Evolutionary conservation across 2,113 vertebrate species (phyloP).

Genomic region (Trogon melanurus): DNA sequence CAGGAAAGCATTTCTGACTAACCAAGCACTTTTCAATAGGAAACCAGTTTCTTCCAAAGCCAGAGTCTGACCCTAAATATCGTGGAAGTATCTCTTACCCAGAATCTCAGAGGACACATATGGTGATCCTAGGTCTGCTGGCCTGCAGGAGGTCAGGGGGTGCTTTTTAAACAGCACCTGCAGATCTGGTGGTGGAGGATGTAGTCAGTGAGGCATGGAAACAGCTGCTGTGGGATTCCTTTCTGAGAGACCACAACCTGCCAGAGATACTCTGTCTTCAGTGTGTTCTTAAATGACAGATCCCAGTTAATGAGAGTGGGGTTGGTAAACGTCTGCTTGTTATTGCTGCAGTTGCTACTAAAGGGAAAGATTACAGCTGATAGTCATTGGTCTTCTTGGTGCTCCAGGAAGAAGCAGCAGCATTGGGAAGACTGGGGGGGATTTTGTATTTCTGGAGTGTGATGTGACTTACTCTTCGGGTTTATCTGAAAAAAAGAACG

Average conservation of each 20-base stretch:
- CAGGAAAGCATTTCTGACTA: background rate
- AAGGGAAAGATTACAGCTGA: background rate
- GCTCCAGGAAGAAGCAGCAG: background rate
- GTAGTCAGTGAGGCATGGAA: background rate
- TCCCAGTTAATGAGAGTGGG: background rate
- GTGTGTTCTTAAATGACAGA: background rate
- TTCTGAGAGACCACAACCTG: background rate
- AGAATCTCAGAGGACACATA: background rate
- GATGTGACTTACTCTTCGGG: background rate
- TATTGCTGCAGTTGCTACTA: background rate
- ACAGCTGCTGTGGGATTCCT: background rate
- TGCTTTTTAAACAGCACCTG: background rate
- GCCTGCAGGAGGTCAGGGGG: background rate
- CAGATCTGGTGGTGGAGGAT: background rate
- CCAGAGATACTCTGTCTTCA: background rate
- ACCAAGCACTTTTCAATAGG: background rate
- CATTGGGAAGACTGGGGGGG: background rate
- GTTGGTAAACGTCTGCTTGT: background rate
- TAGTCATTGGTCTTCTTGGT: background rate
- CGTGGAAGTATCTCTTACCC: background rate
- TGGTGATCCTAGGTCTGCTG: background rate
- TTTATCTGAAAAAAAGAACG: background rate
- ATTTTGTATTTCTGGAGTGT: background rate
- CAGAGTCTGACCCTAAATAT: rapidly evolving
- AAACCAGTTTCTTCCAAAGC: background rate